phyloP scores from a whole-genome alignment of 2,113 vertebrate species.

The Lamprotornis superbus region DNA sequence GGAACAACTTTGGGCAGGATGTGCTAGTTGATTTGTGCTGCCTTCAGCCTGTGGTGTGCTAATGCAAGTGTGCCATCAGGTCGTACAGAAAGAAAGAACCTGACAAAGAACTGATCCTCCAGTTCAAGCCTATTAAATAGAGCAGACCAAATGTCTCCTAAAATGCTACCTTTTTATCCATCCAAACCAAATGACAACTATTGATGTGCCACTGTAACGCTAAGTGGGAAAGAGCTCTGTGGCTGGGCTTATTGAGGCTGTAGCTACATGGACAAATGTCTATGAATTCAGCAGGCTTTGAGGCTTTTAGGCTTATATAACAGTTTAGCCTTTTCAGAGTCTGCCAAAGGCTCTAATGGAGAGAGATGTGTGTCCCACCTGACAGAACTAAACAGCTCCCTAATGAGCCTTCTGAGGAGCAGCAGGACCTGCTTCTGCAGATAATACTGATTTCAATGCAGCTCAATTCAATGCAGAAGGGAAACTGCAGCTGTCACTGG shows the following conservation, averaged over 20 bases:
- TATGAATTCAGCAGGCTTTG: not conserved
- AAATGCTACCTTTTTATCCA: not conserved
- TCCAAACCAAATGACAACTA: not conserved
- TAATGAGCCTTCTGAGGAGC: not conserved
- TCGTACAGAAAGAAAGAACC: not conserved
- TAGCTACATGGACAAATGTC: not conserved
- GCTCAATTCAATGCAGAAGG: not conserved
- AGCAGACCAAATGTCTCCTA: no score
- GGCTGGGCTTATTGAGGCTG: not conserved
- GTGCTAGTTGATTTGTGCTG: not conserved
- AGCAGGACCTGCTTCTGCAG: not conserved
- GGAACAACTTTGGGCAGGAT: not conserved
- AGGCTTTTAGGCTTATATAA: not conserved
- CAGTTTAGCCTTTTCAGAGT: not conserved
- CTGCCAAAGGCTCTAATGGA: not conserved
- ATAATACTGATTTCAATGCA: not conserved
- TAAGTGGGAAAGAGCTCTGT: not conserved
- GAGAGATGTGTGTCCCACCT: no score
- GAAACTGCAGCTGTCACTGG: not conserved
- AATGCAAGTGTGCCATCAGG: conserved; percentile 57
- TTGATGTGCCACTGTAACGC: not conserved
- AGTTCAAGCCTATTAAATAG: not conserved
- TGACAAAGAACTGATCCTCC: not conserved
- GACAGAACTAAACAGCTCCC: not conserved
- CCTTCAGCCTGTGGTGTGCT: not conserved